phyloP scores from a whole-genome alignment of 2,113 vertebrate genomes.

The Silurus glanis region DNA sequence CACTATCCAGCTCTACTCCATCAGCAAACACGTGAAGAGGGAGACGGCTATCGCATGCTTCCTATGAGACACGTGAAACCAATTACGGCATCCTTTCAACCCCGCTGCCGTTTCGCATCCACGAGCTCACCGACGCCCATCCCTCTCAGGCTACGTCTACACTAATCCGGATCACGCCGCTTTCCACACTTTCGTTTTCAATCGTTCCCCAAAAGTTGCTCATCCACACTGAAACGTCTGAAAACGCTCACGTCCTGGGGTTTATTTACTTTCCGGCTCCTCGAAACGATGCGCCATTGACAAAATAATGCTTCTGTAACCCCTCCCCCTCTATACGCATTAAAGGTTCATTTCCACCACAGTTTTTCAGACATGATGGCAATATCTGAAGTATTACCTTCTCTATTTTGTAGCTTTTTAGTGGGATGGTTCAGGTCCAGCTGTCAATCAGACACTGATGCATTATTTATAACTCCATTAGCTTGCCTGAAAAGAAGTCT shows the following conservation, averaged over 20 bases:
- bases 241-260: too few relatives aligned
- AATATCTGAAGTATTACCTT: not conserved
- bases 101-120: not conserved
- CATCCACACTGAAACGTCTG: too few relatives aligned
- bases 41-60: not conserved
- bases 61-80: not conserved
- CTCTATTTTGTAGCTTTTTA: not conserved
- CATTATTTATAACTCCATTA: conserved; percentile 54
- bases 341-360: not conserved
- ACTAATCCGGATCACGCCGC: too few relatives aligned
- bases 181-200: too few relatives aligned
- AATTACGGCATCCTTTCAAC: not conserved
- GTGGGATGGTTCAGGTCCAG: not conserved
- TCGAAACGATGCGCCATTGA: too few relatives aligned
- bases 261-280: too few relatives aligned
- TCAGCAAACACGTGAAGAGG: not conserved
- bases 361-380: not conserved
- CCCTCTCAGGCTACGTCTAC: too few relatives aligned
- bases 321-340: not conserved
- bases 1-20: too few relatives aligned
- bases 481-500: conserved; percentile 20
- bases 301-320: conserved; percentile 42
- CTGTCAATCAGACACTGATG: conserved; percentile 33
- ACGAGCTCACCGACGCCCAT: not conserved
- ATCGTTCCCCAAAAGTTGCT: too few relatives aligned